phyloP scores from a whole-genome alignment of 2,113 vertebrate species.

The Oncorhynchus mykiss region DNA sequence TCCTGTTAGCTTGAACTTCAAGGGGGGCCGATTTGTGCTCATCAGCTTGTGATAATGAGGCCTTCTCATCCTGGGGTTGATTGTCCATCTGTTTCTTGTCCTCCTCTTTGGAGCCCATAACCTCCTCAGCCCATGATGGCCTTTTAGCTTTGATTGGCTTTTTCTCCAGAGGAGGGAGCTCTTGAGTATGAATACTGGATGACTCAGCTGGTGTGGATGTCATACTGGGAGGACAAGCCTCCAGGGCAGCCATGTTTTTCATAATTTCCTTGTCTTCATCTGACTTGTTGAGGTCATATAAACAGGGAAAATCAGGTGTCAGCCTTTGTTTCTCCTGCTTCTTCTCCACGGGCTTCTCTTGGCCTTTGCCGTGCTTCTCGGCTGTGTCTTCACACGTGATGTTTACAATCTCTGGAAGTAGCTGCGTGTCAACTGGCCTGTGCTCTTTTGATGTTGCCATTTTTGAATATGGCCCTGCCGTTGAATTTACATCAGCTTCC shows the following conservation, averaged over 20 bases:
- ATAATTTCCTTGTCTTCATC: slow-evolving; percentile 43
- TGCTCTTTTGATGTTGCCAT: not conserved
- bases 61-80: not conserved
- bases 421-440: too few relatives aligned
- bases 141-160: not conserved
- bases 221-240: not conserved
- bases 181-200: not conserved
- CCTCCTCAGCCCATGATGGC: slow-evolving; percentile 5
- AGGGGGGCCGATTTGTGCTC: not conserved
- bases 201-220: not conserved
- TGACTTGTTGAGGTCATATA: slow-evolving; percentile 28
- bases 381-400: slow-evolving; percentile 19
- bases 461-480: not conserved
- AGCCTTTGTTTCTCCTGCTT: slow-evolving; percentile 15
- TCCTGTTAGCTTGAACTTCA: not conserved
- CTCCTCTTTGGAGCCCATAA: not conserved
- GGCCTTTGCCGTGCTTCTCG: slow-evolving; percentile 36
- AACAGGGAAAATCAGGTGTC: not conserved
- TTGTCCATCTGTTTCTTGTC: not conserved
- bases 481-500: not conserved
- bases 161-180: not conserved
- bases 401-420: too few relatives aligned
- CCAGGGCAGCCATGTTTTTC: slow-evolving; percentile 20
- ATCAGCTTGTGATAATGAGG: not conserved
- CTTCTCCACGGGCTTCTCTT: not conserved